phyloP scores from a whole-genome alignment of 2,888 invertebrate species.

The Parapristionchus giblindavisi region DNA sequence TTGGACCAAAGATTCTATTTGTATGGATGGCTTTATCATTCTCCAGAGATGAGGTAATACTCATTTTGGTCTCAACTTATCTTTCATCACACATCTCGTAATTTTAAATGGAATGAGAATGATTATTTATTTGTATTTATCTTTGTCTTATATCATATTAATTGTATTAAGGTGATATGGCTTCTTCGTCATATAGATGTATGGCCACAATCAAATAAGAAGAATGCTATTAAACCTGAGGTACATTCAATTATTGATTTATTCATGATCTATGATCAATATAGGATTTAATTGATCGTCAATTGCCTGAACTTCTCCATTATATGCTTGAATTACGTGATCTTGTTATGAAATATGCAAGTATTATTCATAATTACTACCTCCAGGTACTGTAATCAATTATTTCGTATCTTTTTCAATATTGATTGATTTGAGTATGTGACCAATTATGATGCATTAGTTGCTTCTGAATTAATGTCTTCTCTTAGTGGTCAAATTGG shows the following conservation, averaged over 20 bases:
- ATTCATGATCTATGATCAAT: neutral
- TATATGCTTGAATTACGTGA: conserved; percentile 95
- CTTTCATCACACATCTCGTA: neutral
- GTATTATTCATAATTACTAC: conserved; percentile 85
- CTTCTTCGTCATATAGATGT: conserved; percentile 93
- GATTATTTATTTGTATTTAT: neutral
- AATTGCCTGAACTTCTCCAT: conserved; percentile 93
- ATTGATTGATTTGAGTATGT: conserved; percentile 81
- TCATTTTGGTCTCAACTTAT: neutral
- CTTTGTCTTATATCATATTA: neutral
- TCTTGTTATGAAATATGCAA: conserved; percentile 87
- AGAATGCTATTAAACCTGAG: conserved; percentile 73
- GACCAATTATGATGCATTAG: conserved; percentile 92
- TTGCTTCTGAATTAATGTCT: conserved; percentile 79
- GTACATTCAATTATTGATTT: neutral
- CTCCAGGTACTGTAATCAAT: conserved; percentile 41
- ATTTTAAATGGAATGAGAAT: no score
- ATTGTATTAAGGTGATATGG: conserved; percentile 77
- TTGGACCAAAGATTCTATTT: conserved; percentile 91
- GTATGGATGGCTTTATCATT: conserved; percentile 95
- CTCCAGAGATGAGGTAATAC: conserved; percentile 88
- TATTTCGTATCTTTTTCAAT: neutral
- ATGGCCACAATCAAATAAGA: conserved; percentile 85
- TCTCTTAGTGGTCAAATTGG: conserved; percentile 34
- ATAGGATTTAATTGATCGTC: conserved; percentile 73